These are phyloP conservation scores for Passer montanus DNA, from an alignment of 2,113 vertebrate genomes.

Conservation along the genomic window DNA sequence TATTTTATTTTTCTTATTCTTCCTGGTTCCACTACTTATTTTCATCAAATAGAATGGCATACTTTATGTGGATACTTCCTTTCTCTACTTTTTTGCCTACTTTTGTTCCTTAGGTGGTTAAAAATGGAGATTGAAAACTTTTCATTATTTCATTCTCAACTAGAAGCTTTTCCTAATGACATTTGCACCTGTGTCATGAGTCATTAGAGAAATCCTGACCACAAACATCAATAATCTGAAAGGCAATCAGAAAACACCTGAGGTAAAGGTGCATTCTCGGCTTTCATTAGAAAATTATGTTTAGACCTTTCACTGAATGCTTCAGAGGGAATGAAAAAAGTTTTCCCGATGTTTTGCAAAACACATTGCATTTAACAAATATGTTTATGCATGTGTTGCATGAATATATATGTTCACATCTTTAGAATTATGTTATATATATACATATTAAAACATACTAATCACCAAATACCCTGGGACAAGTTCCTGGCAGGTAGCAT, in stretches of 20 bases:
- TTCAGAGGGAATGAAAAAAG: background rate
- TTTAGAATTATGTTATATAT: background rate
- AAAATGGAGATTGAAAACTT: background rate
- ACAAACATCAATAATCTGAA: constrained; percentile 20
- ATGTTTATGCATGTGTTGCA: background rate
- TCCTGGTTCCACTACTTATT: background rate
- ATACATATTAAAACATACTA: background rate
- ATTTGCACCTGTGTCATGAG: background rate
- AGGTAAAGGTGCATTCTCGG: background rate
- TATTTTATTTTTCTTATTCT: background rate
- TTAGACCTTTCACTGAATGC: background rate
- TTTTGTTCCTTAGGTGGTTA: background rate
- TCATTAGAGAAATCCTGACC: background rate
- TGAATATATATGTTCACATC: background rate
- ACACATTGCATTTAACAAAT: background rate
- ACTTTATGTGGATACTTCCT: background rate
- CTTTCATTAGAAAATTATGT: background rate
- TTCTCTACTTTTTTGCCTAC: background rate
- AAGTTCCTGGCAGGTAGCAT: background rate
- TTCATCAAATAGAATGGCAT: background rate
- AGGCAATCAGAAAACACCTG: constrained; percentile 17
- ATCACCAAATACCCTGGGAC: background rate
- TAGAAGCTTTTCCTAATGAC: background rate
- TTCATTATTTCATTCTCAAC: background rate
- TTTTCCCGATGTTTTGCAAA: background rate